These are phyloP conservation scores for Labeo rohita DNA, from an alignment of 2,113 vertebrate species.

Conservation along the genomic window DNA sequence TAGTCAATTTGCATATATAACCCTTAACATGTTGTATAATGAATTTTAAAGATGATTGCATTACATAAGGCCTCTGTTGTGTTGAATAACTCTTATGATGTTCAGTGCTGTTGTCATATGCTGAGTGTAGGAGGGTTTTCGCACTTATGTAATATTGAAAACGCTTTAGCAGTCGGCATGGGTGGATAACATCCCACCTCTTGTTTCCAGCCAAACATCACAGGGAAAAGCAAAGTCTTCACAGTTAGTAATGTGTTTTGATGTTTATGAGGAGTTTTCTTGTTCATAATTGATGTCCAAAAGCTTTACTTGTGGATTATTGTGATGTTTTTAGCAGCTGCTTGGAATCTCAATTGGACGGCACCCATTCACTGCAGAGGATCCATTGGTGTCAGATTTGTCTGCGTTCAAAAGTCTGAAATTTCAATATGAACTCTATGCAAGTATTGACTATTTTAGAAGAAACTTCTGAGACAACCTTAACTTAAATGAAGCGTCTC, in stretches of 20 bases:
- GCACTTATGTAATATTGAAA: constrained; percentile 32
- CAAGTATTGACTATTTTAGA: not conserved
- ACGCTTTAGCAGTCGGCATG: not conserved
- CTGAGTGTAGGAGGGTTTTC: constrained; percentile 32
- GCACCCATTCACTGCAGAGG: too few species aligned
- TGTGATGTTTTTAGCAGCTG: too few species aligned
- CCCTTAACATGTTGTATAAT: not conserved
- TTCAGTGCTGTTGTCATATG: not conserved
- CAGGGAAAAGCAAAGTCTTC: not conserved
- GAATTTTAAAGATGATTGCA: not conserved
- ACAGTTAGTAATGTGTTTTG: not conserved
- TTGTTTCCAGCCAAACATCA: not conserved
- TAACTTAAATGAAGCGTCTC: not conserved
- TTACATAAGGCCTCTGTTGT: constrained; percentile 25
- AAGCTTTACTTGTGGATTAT: not conserved
- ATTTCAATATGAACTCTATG: not conserved
- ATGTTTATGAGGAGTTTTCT: not conserved
- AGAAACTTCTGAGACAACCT: not conserved
- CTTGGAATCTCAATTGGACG: too few species aligned
- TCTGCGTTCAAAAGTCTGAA: not conserved
- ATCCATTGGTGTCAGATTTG: not conserved
- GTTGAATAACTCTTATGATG: constrained; percentile 36
- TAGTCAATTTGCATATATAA: not conserved
- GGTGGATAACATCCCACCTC: constrained; percentile 4
- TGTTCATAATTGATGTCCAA: not conserved